A percentile compares a stretch with the other conserved stretches of the same genome.
phyloP scores from a whole-genome alignment of 2,113 vertebrate genomes.

The Phycodurus eques region DNA sequence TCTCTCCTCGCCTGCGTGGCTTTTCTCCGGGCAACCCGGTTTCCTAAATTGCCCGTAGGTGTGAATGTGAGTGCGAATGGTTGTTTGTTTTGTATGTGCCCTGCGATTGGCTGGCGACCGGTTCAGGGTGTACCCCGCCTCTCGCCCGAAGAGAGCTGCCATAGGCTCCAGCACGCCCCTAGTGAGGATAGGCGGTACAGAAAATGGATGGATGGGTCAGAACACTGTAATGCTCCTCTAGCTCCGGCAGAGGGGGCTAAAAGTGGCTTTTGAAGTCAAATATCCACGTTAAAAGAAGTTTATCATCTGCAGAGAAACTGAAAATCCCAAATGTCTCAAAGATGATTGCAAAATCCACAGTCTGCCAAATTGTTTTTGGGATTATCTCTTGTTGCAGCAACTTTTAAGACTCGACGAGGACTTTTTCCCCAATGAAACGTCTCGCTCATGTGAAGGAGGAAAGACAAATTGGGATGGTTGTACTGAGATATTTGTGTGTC shows the following conservation, averaged over 20 bases:
- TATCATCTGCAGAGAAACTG: background rate
- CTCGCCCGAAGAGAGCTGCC: too few relatives aligned
- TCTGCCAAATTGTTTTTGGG: background rate
- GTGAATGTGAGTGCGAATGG: too few relatives aligned
- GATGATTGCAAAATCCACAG: background rate
- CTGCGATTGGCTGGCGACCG: too few relatives aligned
- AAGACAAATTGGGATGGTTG: background rate
- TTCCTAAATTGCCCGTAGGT: too few relatives aligned
- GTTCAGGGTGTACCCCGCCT: too few relatives aligned
- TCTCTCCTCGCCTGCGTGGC: too few relatives aligned
- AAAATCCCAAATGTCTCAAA: background rate
- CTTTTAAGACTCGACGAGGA: background rate
- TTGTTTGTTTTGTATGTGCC: too few relatives aligned
- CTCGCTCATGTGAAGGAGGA: background rate
- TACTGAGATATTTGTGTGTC: background rate
- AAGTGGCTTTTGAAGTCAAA: background rate
- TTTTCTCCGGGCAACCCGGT: too few relatives aligned
- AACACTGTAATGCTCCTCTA: background rate
- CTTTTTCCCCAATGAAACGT: background rate
- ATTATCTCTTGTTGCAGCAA: background rate
- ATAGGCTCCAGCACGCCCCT: too few relatives aligned
- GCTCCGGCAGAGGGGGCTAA: background rate
- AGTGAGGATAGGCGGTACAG: too few relatives aligned
- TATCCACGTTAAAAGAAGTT: background rate
- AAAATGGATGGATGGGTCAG: too few relatives aligned